Percentiles rank a stretch among this genome's conserved stretches.
Evolutionary conservation across 2,888 invertebrate genomes (phyloP).

Genomic region (Rotaria magnacalcarata): DNA sequence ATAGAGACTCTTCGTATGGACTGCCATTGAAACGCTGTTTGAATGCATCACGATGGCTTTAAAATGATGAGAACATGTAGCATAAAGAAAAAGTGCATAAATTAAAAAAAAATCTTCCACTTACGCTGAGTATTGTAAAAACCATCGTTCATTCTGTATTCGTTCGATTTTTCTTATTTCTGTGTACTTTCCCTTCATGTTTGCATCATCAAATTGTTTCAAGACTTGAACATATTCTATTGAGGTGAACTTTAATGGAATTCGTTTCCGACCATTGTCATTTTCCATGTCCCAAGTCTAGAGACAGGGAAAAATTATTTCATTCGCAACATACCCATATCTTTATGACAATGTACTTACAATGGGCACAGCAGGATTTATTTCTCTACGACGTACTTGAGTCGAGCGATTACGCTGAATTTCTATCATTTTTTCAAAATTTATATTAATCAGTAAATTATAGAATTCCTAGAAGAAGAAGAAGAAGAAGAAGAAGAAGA

Average conservation of each 20-base stretch:
- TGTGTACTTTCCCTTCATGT: slow-evolving; percentile 3
- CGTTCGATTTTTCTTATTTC: background rate
- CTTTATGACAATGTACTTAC: background rate
- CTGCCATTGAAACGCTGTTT: background rate
- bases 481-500: background rate
- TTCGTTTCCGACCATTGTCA: background rate
- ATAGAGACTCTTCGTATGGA: slow-evolving; percentile 8
- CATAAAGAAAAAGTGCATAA: background rate
- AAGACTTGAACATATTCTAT: slow-evolving; percentile 18
- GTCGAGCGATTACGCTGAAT: background rate
- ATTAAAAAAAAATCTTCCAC: background rate
- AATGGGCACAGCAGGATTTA: background rate
- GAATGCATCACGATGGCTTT: slow-evolving; percentile 8
- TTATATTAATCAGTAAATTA: background rate
- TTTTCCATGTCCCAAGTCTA: slow-evolving; percentile 15
- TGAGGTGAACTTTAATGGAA: background rate
- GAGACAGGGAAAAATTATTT: background rate
- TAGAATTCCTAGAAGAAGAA: background rate
- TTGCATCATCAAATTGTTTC: background rate
- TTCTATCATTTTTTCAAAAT: slow-evolving; percentile 1
- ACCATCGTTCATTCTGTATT: slow-evolving; percentile 20
- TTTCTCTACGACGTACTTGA: background rate
- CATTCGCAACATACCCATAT: background rate
- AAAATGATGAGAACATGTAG: background rate
- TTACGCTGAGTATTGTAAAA: slow-evolving; percentile 10